Evolutionary conservation across 2,797 vertebrate genomes (phyloP).

Genomic region (Rhynchotus rufescens): DNA sequence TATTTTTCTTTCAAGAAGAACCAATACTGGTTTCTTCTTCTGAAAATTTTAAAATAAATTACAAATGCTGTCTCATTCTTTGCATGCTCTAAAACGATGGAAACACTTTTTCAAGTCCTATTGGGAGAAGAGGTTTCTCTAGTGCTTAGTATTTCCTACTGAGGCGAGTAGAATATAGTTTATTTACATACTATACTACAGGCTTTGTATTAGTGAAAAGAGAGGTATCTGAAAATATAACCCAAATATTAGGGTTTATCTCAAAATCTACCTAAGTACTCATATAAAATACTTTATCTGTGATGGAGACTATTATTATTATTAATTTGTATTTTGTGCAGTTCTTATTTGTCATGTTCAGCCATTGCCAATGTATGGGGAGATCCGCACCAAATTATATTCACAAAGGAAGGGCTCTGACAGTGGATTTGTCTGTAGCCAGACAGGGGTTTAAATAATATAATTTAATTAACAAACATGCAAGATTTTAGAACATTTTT

Average conservation of each 20-base stretch:
- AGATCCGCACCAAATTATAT: neutral
- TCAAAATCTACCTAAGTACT: neutral
- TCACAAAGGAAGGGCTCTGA: neutral
- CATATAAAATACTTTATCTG: neutral
- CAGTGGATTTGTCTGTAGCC: neutral
- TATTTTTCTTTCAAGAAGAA: too few relatives aligned
- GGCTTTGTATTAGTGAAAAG: neutral
- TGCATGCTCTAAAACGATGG: neutral
- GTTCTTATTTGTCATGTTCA: neutral
- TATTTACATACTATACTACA: accelerated
- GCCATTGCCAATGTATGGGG: neutral
- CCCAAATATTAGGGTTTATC: neutral
- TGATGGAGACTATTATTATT: neutral
- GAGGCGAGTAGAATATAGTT: neutral
- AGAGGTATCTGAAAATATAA: neutral
- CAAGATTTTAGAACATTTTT: neutral
- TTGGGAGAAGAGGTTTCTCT: neutral
- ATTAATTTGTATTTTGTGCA: neutral
- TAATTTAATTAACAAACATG: neutral
- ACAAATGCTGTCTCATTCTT: neutral
- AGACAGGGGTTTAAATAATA: neutral
- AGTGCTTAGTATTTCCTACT: neutral
- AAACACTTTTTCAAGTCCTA: neutral
- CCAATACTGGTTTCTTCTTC: too few relatives aligned
- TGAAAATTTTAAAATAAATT: neutral